Evolutionary conservation across 30 jellyfish, hydroid and myxozoan species (phyloP).

Genomic region (Rhopilema esculentum): DNA sequence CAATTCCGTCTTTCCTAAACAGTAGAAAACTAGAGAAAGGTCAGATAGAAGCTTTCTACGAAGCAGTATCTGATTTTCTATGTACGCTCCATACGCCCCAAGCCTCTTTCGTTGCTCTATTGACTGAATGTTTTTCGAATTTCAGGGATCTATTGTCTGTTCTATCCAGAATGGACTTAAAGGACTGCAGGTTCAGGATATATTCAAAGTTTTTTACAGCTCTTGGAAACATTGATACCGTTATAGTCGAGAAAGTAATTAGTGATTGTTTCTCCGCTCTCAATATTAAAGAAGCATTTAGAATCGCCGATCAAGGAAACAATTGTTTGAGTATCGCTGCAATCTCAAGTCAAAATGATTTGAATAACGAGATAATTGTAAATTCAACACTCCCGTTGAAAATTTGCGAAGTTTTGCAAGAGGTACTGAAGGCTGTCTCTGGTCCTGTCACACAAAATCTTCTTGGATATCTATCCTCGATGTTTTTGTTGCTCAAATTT

Average conservation of each 20-base stretch:
- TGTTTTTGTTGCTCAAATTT: constrained; percentile 7
- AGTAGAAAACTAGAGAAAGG: too few relatives aligned
- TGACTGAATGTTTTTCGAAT: not conserved
- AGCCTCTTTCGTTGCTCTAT: not conserved
- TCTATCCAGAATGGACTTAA: not conserved
- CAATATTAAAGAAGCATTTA: not conserved
- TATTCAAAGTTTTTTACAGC: constrained; percentile 16
- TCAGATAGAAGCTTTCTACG: too few relatives aligned
- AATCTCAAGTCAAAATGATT: constrained; percentile 16
- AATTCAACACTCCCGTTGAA: constrained; percentile 22
- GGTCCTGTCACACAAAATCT: constrained; percentile 9
- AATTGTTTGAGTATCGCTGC: not conserved
- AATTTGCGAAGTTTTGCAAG: constrained; percentile 1
- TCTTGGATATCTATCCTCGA: constrained; percentile 8
- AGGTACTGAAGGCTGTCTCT: constrained; percentile 15
- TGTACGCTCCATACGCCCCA: too few relatives aligned
- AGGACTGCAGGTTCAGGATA: not conserved
- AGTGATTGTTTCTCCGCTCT: not conserved
- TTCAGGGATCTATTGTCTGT: constrained; percentile 6
- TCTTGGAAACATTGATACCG: constrained; percentile 4
- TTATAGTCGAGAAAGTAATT: not conserved
- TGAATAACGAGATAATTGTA: not conserved
- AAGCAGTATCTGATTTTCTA: too few relatives aligned
- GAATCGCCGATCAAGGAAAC: constrained; percentile 6
- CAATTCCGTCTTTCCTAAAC: too few relatives aligned